Evolutionary conservation across 2,113 vertebrate species (phyloP).

Genomic region (Daubentonia madagascariensis): DNA sequence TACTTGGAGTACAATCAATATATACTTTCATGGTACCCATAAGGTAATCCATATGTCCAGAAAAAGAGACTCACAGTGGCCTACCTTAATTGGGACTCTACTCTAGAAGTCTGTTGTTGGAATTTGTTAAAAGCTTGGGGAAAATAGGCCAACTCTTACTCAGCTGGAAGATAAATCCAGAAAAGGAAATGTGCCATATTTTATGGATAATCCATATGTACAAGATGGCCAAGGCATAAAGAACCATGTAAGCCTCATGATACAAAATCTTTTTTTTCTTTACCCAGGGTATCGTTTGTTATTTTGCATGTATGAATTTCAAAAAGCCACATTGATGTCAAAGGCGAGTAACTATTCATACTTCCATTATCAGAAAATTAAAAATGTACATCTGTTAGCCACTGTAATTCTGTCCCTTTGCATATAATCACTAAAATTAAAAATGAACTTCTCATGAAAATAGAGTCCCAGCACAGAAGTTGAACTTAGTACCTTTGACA

Average conservation of each 20-base stretch:
- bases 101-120: not conserved
- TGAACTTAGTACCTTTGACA: constrained; percentile 36
- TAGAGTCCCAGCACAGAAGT: not conserved
- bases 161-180: not conserved
- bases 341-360: not conserved
- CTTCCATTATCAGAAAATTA: not conserved
- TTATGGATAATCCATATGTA: not conserved
- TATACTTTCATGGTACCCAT: not conserved
- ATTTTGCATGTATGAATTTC: not conserved
- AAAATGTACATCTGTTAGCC: not conserved
- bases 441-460: not conserved
- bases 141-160: not conserved
- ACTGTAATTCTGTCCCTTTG: not conserved
- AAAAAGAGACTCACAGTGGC: not conserved
- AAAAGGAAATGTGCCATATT: not conserved
- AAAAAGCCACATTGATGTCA: not conserved
- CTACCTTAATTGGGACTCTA: not conserved
- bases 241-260: too few species aligned
- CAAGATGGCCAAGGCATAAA: not conserved
- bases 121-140: not conserved
- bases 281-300: not conserved
- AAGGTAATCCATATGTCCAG: not conserved
- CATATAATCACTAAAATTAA: constrained; percentile 39
- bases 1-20: not conserved
- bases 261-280: not conserved